Evolutionary conservation across 2,888 invertebrate species (phyloP).

Genomic region (Phasia obesa): DNA sequence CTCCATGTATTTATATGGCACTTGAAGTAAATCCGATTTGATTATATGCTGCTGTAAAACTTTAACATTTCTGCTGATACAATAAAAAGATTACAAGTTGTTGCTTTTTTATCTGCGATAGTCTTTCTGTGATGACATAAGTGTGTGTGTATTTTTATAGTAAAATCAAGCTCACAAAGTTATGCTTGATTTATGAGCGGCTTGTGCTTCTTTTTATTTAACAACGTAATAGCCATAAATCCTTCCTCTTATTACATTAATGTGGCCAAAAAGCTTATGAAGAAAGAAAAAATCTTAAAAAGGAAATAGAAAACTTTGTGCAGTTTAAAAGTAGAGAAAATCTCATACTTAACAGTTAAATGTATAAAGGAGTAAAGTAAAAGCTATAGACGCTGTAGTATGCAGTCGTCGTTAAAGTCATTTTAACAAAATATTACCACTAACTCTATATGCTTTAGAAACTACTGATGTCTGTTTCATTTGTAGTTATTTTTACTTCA

Average conservation of each 20-base stretch:
- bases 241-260: slow-evolving; percentile 59
- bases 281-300: background rate
- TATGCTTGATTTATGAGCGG: slow-evolving; percentile 65
- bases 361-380: slow-evolving; percentile 8
- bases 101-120: slow-evolving; percentile 5
- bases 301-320: background rate
- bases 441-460: background rate
- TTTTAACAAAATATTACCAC: background rate
- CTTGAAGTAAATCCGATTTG: slow-evolving; percentile 47
- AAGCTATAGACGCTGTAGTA: slow-evolving; percentile 7
- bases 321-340: background rate
- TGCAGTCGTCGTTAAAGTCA: background rate
- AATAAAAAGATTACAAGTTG: no score
- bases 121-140: background rate
- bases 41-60: slow-evolving; percentile 22
- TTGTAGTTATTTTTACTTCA: background rate
- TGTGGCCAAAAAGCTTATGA: slow-evolving; percentile 20
- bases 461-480: background rate
- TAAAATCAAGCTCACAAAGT: slow-evolving; percentile 44
- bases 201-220: slow-evolving; percentile 63
- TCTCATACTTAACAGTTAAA: slow-evolving; percentile 35
- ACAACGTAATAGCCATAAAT: slow-evolving; percentile 67
- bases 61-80: slow-evolving; percentile 10
- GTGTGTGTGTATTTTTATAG: slow-evolving; percentile 15
- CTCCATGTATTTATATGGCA: slow-evolving; percentile 10